Evolutionary conservation across 2,797 vertebrate species (phyloP), one percentile per base, ranked within the genome.

Genomic region (Rhyacichthys aspro): DNA sequence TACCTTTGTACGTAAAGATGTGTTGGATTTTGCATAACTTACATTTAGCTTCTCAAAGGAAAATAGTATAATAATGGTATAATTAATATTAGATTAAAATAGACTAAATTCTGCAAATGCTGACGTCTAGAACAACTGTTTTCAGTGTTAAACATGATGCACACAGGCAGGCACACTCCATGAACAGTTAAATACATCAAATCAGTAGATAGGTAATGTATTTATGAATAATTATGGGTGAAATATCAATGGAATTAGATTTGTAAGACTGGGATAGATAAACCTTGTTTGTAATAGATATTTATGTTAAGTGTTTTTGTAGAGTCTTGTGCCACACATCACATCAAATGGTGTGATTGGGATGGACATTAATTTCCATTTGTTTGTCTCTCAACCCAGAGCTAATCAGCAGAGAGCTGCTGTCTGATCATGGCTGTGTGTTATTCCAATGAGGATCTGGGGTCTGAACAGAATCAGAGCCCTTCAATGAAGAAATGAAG

Each of bases 401-500:
- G 8, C 61, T 68, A 68, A 16, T 56, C 38, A 43, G 58, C 38
- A 55, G 54, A 60, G 12, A 7, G 43, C 49, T 52, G 17, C 49
- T 66, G 18, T 69, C 48, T 32, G 34, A 34, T 28, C 23, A 28
- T 72, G 43, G 52, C 47, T 58, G 34, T 61, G 34, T 69, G 63
- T 62, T 63, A 56, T 58, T 52, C 55, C 9, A 36, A 50, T 45
- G 55, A 41, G 68, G 53, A 60, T 69, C 55, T 47, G 36, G 19
- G 44, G n/a, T 32, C 37, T 68, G 42, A 65, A 16, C 11, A 41
- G 46, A 56, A 1, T 53, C 42, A 59, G 15, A 8, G 9, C 9
- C 36, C 46, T 76, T 32, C 52, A 70, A 63, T 57, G 42, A 63
- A 33, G 47, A 67, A 36, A 66, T 59, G 52, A 46, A 66, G 32